Percentiles rank a stretch among this genome's conserved stretches.
Evolutionary conservation across 2,888 invertebrate genomes (phyloP).

Genomic region (Drosophila colorata): DNA sequence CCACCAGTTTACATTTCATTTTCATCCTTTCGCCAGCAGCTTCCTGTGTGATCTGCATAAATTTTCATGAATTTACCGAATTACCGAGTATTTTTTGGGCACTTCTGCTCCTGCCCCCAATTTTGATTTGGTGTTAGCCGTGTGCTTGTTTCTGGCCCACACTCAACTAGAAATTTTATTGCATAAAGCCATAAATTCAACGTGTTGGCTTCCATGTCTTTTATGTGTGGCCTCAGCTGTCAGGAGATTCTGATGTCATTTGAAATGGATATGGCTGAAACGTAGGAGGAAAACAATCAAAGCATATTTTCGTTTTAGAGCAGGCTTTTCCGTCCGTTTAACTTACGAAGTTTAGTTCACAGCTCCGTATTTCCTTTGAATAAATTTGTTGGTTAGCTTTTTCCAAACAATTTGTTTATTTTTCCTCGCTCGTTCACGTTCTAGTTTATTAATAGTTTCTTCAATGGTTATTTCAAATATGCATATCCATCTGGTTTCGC

Average conservation of each 20-base stretch:
- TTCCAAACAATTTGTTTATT: too few relatives aligned
- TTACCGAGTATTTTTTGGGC: conserved; percentile 10
- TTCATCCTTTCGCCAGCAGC: background rate
- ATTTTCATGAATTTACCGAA: conserved; percentile 27
- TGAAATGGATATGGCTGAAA: background rate
- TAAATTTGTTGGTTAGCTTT: too few relatives aligned
- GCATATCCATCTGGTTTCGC: too few relatives aligned
- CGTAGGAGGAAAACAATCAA: background rate
- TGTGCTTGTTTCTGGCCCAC: conserved; percentile 2
- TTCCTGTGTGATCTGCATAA: conserved; percentile 1
- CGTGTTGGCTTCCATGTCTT: background rate
- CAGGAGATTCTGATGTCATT: background rate
- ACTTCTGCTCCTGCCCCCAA: background rate
- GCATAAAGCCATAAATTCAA: conserved; percentile 12
- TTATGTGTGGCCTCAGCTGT: conserved; percentile 10
- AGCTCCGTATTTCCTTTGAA: too few relatives aligned
- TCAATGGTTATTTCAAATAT: too few relatives aligned
- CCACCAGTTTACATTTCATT: background rate
- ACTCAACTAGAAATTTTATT: conserved; percentile 22
- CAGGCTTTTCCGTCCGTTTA: too few relatives aligned
- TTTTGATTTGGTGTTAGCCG: conserved; percentile 11
- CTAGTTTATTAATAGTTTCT: too few relatives aligned
- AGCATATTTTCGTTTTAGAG: too few relatives aligned
- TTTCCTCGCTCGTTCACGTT: too few relatives aligned
- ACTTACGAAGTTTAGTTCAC: too few relatives aligned